phyloP scores from a whole-genome alignment of 2,888 invertebrate genomes.

The Acheta domesticus region DNA sequence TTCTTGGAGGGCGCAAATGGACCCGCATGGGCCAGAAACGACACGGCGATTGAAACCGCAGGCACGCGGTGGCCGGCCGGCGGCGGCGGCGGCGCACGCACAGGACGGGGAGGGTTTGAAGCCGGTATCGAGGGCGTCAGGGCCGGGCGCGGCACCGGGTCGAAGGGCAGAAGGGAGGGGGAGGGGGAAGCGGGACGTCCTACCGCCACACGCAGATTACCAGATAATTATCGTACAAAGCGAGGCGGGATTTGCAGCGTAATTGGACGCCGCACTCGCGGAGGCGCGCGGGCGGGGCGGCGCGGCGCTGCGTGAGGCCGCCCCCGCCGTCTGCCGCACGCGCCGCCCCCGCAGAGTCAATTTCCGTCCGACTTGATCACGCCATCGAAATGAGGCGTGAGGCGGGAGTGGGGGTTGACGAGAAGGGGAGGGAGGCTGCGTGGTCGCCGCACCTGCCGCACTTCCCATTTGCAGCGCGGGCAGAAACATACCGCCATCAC shows the following conservation, averaged over 20 bases:
- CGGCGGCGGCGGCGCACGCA: neutral
- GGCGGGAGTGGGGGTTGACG: too few species aligned
- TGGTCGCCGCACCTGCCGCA: too few species aligned
- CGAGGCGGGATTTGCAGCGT: neutral
- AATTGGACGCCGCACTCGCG: neutral
- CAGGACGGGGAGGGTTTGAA: neutral
- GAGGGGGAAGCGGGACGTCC: neutral
- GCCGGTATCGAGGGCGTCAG: neutral
- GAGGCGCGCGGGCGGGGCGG: neutral
- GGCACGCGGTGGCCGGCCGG: neutral
- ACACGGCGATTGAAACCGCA: neutral
- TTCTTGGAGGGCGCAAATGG: neutral
- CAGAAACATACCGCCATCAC: too few species aligned
- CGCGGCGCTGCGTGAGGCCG: neutral
- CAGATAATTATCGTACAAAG: constrained; percentile 18
- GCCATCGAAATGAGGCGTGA: too few species aligned
- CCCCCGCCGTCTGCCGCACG: too few species aligned
- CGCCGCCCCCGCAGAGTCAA: neutral
- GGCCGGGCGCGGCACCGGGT: neutral
- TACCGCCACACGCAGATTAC: neutral
- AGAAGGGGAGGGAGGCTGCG: too few species aligned
- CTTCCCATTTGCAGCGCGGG: too few species aligned
- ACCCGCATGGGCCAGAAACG: neutral
- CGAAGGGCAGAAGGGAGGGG: neutral
- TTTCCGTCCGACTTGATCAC: neutral